Evolutionary conservation across 2,888 invertebrate genomes (phyloP).

Genomic region (Parochlus steinenii): DNA sequence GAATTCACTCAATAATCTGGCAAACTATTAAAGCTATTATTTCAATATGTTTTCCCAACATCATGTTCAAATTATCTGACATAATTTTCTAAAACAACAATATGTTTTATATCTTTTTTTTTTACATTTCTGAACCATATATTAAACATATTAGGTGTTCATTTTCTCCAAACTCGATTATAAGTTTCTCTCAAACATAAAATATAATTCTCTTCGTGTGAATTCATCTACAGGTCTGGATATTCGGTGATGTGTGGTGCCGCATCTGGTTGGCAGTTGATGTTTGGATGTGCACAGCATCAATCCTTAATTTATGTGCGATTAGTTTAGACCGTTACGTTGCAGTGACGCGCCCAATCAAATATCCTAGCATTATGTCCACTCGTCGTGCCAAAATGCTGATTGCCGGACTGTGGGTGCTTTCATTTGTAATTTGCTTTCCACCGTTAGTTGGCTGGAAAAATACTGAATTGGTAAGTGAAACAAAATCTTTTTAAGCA

Average conservation of each 20-base stretch:
- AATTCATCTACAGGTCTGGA: conserved; percentile 61
- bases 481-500: background rate
- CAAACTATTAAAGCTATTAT: too few relatives aligned
- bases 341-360: conserved; percentile 90
- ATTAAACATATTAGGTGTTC: too few relatives aligned
- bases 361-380: conserved; percentile 86
- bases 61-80: too few relatives aligned
- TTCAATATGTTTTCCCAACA: too few relatives aligned
- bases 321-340: conserved; percentile 91
- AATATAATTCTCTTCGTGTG: background rate
- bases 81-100: too few relatives aligned
- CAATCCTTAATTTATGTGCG: conserved; percentile 89
- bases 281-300: conserved; percentile 98
- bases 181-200: background rate
- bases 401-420: conserved; percentile 85
- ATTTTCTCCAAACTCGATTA: too few relatives aligned
- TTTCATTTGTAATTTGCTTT: conserved; percentile 91
- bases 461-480: conserved; percentile 45
- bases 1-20: too few relatives aligned
- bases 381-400: conserved; percentile 68
- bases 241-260: conserved; percentile 93
- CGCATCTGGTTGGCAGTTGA: conserved; percentile 93
- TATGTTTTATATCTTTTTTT: too few relatives aligned
- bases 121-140: too few relatives aligned
- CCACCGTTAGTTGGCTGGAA: conserved; percentile 93